phyloP scores from a whole-genome alignment of 53 echinoderm and acorn worm genomes.

The Echinometra lucunter region DNA sequence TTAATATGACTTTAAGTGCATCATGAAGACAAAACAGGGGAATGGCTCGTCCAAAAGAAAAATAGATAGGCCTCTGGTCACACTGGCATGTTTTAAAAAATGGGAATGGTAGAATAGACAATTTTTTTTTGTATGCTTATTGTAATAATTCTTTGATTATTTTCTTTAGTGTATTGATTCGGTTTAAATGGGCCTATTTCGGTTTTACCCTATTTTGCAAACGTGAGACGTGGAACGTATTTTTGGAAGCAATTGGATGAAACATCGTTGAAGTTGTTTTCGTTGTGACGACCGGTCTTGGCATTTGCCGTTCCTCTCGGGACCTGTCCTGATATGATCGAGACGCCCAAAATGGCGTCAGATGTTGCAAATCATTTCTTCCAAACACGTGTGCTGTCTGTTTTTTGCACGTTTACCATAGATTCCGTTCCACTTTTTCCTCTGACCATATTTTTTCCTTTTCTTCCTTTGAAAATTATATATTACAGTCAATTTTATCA shows the following conservation, averaged over 20 bases:
- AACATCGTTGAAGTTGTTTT: not conserved
- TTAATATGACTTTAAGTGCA: too few species aligned
- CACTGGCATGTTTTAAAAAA: too few species aligned
- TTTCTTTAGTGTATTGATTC: not conserved
- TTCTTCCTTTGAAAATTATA: too few species aligned
- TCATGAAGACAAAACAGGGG: too few species aligned
- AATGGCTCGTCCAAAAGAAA: too few species aligned
- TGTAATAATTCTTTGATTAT: not conserved
- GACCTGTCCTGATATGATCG: not conserved
- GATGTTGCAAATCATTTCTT: constrained; percentile 35
- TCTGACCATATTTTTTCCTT: not conserved
- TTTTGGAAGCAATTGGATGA: not conserved
- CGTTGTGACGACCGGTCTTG: constrained; percentile 8
- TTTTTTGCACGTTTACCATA: not conserved
- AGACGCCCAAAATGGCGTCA: constrained; percentile 10
- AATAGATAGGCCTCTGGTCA: too few species aligned
- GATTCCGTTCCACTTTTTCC: not conserved
- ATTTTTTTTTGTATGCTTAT: not conserved
- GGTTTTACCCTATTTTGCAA: not conserved
- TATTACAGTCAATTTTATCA: too few species aligned
- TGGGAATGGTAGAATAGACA: not conserved
- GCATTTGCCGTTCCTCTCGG: not conserved
- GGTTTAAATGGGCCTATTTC: not conserved
- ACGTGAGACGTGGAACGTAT: not conserved
- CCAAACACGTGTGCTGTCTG: not conserved